phyloP scores from a whole-genome alignment of 2,888 invertebrate species.

The Mesodorylaimus sp. region DNA sequence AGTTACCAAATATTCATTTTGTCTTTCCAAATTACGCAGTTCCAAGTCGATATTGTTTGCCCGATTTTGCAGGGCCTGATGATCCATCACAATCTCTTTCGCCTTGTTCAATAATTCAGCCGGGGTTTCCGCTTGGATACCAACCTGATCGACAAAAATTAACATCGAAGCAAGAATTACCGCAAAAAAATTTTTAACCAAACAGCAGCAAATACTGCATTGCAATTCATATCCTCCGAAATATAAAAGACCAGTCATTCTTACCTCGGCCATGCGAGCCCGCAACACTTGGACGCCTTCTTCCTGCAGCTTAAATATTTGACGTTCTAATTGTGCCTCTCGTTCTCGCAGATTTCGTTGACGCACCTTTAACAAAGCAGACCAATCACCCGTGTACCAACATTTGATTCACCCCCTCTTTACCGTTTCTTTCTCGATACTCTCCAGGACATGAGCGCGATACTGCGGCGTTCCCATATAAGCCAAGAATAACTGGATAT shows the following conservation, averaged over 20 bases:
- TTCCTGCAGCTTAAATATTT: constrained; percentile 71
- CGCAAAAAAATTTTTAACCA: too few relatives aligned
- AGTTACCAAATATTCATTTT: constrained; percentile 25
- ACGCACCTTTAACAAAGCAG: background rate
- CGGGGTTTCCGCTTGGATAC: constrained; percentile 42
- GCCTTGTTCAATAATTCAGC: constrained; percentile 33
- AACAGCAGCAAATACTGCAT: constrained; percentile 8
- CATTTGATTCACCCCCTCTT: constrained; percentile 6
- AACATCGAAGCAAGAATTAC: constrained; percentile 10
- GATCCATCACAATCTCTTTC: constrained; percentile 61
- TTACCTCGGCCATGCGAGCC: constrained; percentile 59
- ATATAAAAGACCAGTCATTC: constrained; percentile 1
- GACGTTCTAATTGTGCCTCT: constrained; percentile 67
- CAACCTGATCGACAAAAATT: constrained; percentile 41
- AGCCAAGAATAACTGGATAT: constrained; percentile 37
- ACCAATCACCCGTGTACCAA: background rate
- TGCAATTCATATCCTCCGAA: constrained; percentile 8
- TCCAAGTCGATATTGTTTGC: constrained; percentile 66
- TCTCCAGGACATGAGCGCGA: constrained; percentile 48
- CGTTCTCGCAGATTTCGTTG: constrained; percentile 42
- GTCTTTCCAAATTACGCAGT: constrained; percentile 50
- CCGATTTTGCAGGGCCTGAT: constrained; percentile 74
- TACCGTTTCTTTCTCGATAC: constrained; percentile 61
- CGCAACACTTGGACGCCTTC: constrained; percentile 74
- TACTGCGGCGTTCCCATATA: constrained; percentile 63